phyloP scores from a whole-genome alignment of 2,797 vertebrate species.

The Enteromius radiatus region DNA sequence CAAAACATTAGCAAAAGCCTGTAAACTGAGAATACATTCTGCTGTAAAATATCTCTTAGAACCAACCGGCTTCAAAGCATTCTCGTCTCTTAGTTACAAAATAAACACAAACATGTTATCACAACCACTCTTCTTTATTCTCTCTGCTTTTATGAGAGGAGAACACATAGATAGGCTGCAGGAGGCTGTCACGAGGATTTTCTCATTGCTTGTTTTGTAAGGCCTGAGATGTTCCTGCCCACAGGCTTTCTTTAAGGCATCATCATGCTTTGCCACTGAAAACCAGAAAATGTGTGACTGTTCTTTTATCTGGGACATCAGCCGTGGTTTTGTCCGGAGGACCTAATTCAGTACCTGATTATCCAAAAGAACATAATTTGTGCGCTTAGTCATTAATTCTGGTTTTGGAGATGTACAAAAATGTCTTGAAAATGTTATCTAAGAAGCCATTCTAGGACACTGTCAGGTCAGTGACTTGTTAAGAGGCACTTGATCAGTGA shows the following conservation, averaged over 20 bases:
- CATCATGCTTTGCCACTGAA: conserved; percentile 22
- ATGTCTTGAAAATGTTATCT: conserved; percentile 1
- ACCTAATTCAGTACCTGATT: conserved; percentile 19
- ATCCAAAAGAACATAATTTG: not conserved
- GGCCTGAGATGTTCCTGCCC: conserved; percentile 17
- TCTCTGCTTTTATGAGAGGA: conserved; percentile 21
- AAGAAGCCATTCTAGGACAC: not conserved
- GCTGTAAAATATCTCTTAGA: not conserved
- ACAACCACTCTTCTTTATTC: conserved; percentile 41
- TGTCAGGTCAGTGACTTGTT: conserved; percentile 8
- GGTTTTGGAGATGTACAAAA: not conserved
- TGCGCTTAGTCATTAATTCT: not conserved
- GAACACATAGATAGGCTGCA: conserved; percentile 12
- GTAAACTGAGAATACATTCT: conserved; percentile 25
- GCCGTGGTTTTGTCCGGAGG: conserved; percentile 6
- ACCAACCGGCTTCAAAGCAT: not conserved
- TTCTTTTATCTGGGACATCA: conserved; percentile 3
- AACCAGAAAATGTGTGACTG: conserved; percentile 37
- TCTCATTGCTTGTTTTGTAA: conserved; percentile 42
- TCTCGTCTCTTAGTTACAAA: conserved; percentile 22
- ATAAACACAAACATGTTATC: conserved; percentile 44
- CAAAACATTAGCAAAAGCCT: not conserved
- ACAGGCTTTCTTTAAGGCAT: conserved; percentile 1
- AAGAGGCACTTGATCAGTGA: not conserved
- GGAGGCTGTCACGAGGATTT: conserved; percentile 38